Conservation (phyloP, 2,797 vertebrate genomes). For the Anniella stebbinsi region DNA sequence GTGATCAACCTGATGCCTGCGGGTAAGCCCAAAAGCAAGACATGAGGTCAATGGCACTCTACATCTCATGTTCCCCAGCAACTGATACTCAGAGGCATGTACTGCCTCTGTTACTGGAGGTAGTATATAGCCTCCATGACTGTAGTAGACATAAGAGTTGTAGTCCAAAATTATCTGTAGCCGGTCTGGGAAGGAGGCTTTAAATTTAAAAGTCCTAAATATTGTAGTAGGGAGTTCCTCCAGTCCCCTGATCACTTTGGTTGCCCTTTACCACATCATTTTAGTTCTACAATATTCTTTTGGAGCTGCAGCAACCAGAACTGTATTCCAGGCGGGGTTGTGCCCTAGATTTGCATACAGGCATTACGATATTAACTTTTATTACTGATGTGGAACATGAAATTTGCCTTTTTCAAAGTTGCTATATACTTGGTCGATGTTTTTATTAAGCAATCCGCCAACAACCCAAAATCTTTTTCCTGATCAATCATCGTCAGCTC, state of each 20-base stretch:
- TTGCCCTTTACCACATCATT: not conserved
- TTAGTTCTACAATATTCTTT: not conserved
- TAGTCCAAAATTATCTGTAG: too few species aligned
- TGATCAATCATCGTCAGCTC: not conserved
- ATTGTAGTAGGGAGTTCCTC: not conserved
- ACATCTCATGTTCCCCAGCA: not conserved
- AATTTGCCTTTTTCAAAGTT: not conserved
- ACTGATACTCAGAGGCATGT: not conserved
- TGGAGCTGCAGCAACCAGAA: not conserved
- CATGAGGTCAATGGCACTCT: not conserved
- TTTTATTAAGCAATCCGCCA: not conserved
- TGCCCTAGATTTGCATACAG: not conserved
- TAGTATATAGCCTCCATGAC: not conserved
- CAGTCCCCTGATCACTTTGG: not conserved
- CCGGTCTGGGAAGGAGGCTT: too few species aligned
- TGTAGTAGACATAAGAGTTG: not conserved
- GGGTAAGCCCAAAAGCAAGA: not conserved
- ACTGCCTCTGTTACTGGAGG: not conserved
- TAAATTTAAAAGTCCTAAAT: not conserved
- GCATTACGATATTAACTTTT: not conserved
- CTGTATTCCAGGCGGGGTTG: not conserved
- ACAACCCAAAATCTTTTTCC: not conserved
- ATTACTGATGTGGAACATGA: not conserved
- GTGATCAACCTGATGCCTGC: not conserved
- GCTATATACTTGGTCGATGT: not conserved